Evolutionary conservation across 2,113 vertebrate species (phyloP).

Genomic region (Prolemur simus): DNA sequence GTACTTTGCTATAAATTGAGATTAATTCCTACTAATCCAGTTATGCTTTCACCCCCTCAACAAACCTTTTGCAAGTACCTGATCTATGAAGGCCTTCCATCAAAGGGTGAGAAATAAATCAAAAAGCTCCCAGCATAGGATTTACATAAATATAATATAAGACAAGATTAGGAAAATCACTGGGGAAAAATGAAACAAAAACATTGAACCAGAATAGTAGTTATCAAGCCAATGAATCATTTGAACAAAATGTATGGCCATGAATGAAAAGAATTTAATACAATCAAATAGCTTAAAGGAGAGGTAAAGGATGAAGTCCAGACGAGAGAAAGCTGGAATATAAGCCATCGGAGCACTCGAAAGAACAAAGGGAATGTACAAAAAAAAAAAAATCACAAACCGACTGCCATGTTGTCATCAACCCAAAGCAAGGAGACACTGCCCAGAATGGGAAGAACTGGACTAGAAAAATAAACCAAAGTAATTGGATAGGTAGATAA

Average conservation of each 20-base stretch:
- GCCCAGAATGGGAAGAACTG: neutral
- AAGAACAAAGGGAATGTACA: neutral
- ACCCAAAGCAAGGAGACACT: neutral
- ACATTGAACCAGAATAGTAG: neutral
- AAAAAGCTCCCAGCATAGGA: neutral
- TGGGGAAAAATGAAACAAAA: neutral
- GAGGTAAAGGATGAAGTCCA: neutral
- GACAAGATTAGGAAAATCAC: neutral
- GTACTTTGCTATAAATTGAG: neutral
- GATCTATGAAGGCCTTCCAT: neutral
- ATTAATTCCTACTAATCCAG: neutral
- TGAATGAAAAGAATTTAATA: neutral
- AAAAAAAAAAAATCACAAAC: neutral
- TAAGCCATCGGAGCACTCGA: neutral
- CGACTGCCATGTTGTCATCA: no score
- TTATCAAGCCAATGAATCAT: neutral
- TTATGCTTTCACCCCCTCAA: neutral
- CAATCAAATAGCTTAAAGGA: neutral
- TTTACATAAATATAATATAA: neutral
- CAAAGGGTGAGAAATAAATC: neutral
- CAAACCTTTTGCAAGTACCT: neutral
- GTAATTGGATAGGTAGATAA: neutral
- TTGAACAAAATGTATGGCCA: neutral
- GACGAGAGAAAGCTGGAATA: neutral
- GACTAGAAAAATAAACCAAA: neutral